A percentile compares a stretch with the other conserved stretches of the same genome.
These are phyloP conservation scores for Syngnathus scovelli DNA, from an alignment of 2,113 vertebrate species.

Conservation along the genomic window DNA sequence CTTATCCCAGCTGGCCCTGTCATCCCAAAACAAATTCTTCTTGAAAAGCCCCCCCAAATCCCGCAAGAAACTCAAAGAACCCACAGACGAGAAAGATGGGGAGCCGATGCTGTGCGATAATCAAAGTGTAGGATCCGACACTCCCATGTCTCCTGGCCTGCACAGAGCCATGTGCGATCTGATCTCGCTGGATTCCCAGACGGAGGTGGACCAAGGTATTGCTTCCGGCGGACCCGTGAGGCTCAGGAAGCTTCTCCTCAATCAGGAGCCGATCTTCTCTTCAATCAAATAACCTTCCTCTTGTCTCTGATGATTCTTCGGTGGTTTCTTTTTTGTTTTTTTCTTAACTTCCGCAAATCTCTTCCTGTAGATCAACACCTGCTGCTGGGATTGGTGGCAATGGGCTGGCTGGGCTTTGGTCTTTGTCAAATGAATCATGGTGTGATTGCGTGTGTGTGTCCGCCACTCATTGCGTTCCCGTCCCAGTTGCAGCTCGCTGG, in stretches of 20 bases:
- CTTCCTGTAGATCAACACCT: conserved; percentile 37
- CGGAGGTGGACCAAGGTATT: conserved; percentile 84
- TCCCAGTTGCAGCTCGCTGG: conserved; percentile 86
- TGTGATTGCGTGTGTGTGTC: conserved; percentile 17
- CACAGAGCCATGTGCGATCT: conserved; percentile 62
- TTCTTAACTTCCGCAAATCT: conserved; percentile 17
- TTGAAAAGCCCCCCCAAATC: conserved; percentile 66
- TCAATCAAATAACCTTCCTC: conserved; percentile 40
- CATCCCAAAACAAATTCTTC: conserved; percentile 73
- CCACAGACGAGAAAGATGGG: conserved; percentile 27
- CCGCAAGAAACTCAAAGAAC: conserved; percentile 51
- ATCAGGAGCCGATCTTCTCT: conserved; percentile 7
- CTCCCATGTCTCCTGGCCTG: conserved; percentile 48
- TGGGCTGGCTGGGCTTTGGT: conserved; percentile 6
- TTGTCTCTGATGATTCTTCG: not conserved
- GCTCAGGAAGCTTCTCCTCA: conserved; percentile 13
- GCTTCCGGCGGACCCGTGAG: conserved; percentile 25
- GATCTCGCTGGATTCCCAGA: conserved; percentile 72
- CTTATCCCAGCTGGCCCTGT: conserved; percentile 80
- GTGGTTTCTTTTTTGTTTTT: conserved; percentile 5
- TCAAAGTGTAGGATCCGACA: conserved; percentile 45
- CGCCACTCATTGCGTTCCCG: conserved; percentile 20
- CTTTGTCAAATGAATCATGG: not conserved
- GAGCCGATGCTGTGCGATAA: conserved; percentile 36
- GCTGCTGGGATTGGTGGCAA: conserved; percentile 38